Conservation (phyloP, 2,113 vertebrate genomes). For the Lanius collurio region DNA sequence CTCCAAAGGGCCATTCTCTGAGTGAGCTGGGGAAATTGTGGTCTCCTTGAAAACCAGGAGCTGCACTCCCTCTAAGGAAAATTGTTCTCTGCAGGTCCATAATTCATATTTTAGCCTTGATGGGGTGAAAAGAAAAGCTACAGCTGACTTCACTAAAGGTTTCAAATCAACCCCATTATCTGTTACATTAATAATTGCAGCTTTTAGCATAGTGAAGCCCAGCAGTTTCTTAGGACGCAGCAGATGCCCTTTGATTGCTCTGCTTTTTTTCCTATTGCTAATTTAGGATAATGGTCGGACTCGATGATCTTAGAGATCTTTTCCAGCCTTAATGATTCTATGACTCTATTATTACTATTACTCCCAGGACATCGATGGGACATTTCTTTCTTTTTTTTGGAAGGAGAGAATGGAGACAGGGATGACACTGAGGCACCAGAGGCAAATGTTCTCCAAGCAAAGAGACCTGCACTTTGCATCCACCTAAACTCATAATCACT, state of each 20-base stretch:
- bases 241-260: neutral
- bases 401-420: rapidly evolving
- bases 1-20: neutral
- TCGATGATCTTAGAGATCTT: neutral
- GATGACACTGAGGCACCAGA: neutral
- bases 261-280: neutral
- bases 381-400: neutral
- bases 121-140: neutral
- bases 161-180: neutral
- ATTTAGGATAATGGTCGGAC: neutral
- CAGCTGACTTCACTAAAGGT: neutral
- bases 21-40: rapidly evolving
- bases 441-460: neutral
- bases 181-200: neutral
- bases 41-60: neutral
- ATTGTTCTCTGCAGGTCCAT: neutral
- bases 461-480: neutral
- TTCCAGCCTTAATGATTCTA: neutral
- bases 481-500: neutral
- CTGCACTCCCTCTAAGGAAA: neutral
- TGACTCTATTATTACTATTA: neutral
- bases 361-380: neutral
- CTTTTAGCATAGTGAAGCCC: neutral
- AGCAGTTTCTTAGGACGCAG: neutral
- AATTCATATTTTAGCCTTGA: neutral